Conservation (phyloP, 2,113 vertebrate species). For the Malurus melanocephalus region DNA sequence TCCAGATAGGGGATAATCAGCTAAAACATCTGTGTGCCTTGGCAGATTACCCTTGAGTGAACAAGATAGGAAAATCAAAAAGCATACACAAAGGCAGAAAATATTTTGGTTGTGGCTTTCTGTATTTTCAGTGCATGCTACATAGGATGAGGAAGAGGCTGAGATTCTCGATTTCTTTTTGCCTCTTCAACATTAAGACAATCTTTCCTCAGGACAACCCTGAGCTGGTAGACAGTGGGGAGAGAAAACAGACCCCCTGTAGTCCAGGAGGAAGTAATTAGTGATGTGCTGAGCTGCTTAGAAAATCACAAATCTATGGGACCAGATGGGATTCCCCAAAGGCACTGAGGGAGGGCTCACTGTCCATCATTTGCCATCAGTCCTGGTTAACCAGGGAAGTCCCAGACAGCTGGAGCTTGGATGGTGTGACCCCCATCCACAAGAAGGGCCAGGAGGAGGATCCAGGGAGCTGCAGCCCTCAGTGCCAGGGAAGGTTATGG, state of each 20-base stretch:
- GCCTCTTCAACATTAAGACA: neutral
- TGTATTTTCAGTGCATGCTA: neutral
- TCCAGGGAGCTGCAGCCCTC: neutral
- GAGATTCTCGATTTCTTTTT: neutral
- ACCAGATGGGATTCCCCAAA: neutral
- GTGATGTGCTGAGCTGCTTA: neutral
- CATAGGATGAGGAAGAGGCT: neutral
- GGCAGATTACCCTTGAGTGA: neutral
- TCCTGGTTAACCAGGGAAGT: neutral
- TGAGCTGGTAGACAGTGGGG: neutral
- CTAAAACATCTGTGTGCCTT: neutral
- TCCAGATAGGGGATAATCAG: neutral
- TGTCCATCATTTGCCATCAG: neutral
- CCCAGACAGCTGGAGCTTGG: neutral
- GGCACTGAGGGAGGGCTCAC: neutral
- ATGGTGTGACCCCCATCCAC: too few species aligned
- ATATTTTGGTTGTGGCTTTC: neutral
- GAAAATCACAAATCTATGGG: neutral
- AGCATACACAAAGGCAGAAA: neutral
- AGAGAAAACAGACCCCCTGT: neutral
- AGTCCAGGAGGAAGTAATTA: neutral
- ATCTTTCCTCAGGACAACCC: neutral
- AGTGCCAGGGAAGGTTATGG: neutral
- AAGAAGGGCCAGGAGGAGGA: neutral
- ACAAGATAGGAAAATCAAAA: constrained; percentile 2